Base-by-base conservation (phyloP, 2,888 invertebrate species). In the Xestia rhomboidea region DNA sequence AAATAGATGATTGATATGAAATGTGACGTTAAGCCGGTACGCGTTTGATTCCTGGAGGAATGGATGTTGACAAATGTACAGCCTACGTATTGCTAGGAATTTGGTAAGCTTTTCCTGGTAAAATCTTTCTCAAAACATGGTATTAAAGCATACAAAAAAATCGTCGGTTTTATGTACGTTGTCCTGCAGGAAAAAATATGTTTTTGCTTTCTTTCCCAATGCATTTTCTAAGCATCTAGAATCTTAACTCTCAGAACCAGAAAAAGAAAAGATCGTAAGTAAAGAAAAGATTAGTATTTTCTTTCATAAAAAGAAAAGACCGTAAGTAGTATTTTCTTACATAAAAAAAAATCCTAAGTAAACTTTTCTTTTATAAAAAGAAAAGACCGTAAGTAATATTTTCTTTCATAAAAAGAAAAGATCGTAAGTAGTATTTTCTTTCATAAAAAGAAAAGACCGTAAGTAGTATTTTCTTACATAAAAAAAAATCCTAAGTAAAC, bases 1-100 rank as follows among this genome's bases (percentile, higher is more conserved):
- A 71, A 79, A 79, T 70, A 68, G 38, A 72, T 78, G 79, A 82
- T 71, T 63, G 57, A 79, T 74, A 46, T 3, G 24, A 57, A 30
- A 54, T 51, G 41, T 83, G 69, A 79, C 79, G 21, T 27, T 34
- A 49, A 62, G 51, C 18, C 41, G 11, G 24, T 41, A 49, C 64
- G 49, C 34, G n/a, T 67, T 67, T 67, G 46, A 67, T 51, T 73
- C 66, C 49, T 27, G 1, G 18, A n/a, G 49, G 49, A 67, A 70
- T 70, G 0, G 34, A 38, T 51, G 44, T 57, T 69, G 44, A 76
- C 60, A 82, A 24, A 21, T 24, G 34, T 62, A 46, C n/a, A 34
- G 49, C 18, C 27, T 66, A 51, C 27, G 27, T 8, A 0, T 21
- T n/a, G 18, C n/a, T 51, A 41, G 18, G 30, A 34, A 60, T 44